These are phyloP conservation scores for Carcharodon carcharias DNA, from an alignment of 2,797 vertebrate species.

Conservation along the genomic window DNA sequence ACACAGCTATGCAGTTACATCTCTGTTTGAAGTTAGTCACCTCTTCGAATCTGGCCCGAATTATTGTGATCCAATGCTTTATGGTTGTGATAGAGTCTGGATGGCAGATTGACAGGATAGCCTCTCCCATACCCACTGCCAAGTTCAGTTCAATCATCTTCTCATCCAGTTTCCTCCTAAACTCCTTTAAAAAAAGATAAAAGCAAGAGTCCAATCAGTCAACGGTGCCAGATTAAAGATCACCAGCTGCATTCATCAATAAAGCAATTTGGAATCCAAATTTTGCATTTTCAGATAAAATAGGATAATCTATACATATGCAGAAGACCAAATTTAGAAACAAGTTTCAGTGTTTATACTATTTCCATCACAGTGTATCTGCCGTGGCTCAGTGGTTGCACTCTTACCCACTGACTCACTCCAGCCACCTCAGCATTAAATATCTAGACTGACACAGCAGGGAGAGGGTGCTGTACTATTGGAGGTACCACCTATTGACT, in stretches of 20 bases:
- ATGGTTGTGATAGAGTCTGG: constrained; percentile 96
- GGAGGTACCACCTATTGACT: background rate
- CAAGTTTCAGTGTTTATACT: background rate
- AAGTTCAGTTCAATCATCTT: constrained; percentile 80
- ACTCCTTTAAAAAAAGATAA: constrained; percentile 64
- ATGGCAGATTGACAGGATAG: constrained; percentile 86
- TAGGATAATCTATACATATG: background rate
- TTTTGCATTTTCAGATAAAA: background rate
- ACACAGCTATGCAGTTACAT: background rate
- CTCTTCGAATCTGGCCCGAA: constrained; percentile 96
- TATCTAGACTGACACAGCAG: background rate
- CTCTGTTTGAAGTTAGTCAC: constrained; percentile 56
- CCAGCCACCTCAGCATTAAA: background rate
- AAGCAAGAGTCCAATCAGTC: constrained; percentile 41
- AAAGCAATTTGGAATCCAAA: too few relatives aligned
- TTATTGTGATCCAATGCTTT: constrained; percentile 99
- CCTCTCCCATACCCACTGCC: constrained; percentile 83
- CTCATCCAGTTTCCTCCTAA: constrained; percentile 92
- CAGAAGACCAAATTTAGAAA: background rate
- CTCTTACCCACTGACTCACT: background rate
- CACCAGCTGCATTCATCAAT: background rate
- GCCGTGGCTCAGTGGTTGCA: background rate
- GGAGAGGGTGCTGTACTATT: background rate
- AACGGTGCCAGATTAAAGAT: too few relatives aligned
- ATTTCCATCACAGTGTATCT: background rate